A percentile compares a stretch with the other conserved stretches of the same genome.
Conservation (phyloP, 1,140 invertebrate species). For the Drosophila virilis region DNA sequence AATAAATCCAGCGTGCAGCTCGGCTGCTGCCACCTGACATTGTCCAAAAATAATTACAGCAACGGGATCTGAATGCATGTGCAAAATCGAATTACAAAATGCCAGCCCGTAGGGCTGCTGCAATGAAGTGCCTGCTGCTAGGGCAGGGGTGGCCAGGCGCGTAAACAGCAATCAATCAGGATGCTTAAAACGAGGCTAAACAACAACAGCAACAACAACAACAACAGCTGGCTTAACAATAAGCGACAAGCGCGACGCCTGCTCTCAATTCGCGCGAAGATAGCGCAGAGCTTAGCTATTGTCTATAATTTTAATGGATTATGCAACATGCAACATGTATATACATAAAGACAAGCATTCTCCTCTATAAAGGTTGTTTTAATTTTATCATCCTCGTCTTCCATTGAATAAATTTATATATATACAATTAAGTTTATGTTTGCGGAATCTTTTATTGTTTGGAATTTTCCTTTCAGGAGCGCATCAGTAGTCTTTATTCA, state of each 20-base stretch:
- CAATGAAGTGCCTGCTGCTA: slow-evolving; percentile 11
- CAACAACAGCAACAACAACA: slow-evolving; percentile 24
- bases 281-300: slow-evolving; percentile 14
- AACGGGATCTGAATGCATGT: slow-evolving; percentile 33
- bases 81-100: slow-evolving; percentile 57
- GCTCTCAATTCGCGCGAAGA: slow-evolving; percentile 14
- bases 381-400: too few species aligned
- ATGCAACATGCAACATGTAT: not conserved
- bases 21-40: slow-evolving; percentile 34
- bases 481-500: too few species aligned
- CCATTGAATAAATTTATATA: too few species aligned
- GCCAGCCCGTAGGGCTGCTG: slow-evolving; percentile 5
- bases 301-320: slow-evolving; percentile 17
- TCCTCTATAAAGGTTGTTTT: not conserved
- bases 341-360: not conserved
- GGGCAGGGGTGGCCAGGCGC: slow-evolving; percentile 20
- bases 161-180: slow-evolving; percentile 77
- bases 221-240: slow-evolving; percentile 17
- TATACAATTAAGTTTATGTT: too few species aligned
- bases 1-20: slow-evolving; percentile 39
- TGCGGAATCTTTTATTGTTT: too few species aligned
- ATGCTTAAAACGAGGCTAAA: slow-evolving; percentile 21
- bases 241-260: slow-evolving; percentile 1
- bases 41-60: slow-evolving; percentile 42
- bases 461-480: too few species aligned